These are phyloP conservation scores for Rhabdomys dilectus DNA, from an alignment of 2,113 vertebrate species.

Conservation along the genomic window DNA sequence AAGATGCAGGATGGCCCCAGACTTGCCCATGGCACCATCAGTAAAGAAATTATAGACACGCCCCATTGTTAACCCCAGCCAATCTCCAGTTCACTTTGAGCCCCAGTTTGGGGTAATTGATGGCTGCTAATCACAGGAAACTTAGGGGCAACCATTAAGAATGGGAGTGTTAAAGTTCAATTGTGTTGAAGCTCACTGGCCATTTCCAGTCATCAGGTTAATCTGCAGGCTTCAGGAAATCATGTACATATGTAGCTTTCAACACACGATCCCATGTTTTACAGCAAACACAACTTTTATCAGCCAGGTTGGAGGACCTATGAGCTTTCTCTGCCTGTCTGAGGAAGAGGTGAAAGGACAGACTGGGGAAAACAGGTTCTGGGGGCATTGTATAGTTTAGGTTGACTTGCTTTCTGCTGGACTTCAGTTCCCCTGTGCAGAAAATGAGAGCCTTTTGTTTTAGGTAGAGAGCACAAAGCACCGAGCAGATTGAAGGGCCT, in stretches of 20 bases:
- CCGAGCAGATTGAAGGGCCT: neutral
- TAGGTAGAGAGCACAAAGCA: neutral
- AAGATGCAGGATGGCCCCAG: neutral
- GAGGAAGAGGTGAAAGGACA: neutral
- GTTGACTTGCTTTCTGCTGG: neutral
- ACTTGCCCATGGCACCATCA: neutral
- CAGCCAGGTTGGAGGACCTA: neutral
- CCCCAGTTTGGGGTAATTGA: neutral
- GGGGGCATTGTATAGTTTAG: neutral
- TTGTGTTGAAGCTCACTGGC: neutral
- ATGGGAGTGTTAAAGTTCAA: neutral
- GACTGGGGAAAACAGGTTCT: neutral
- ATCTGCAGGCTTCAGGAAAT: conserved; percentile 47
- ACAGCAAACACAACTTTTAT: neutral
- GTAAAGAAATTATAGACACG: neutral
- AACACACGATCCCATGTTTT: neutral
- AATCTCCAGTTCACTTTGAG: neutral
- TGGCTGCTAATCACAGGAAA: conserved; percentile 31
- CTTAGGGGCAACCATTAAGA: neutral
- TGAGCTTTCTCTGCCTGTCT: neutral
- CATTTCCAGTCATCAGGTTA: conserved; percentile 19
- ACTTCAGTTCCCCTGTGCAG: neutral
- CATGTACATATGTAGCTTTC: neutral
- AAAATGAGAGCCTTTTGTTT: neutral
- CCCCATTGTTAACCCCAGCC: neutral